Conservation (phyloP, 1,140 invertebrate genomes). For the Brachionus plicatilis region DNA sequence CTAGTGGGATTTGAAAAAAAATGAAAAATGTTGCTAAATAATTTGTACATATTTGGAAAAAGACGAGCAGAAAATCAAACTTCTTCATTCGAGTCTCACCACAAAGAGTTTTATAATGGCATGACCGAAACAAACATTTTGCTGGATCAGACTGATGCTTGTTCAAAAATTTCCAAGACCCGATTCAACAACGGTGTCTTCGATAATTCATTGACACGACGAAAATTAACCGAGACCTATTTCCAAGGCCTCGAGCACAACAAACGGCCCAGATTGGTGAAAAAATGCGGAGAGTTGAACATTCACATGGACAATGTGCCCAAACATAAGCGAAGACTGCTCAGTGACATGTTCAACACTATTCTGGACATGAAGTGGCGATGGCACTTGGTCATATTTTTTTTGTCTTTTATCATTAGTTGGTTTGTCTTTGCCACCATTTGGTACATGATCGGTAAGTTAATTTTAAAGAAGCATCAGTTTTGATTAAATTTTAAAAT, state of each 20-base stretch:
- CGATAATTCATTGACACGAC: background rate
- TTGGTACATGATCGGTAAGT: slow-evolving; percentile 12
- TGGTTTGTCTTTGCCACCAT: slow-evolving; percentile 39
- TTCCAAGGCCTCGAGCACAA: slow-evolving; percentile 19
- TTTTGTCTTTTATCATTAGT: slow-evolving; percentile 20
- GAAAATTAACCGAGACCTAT: background rate
- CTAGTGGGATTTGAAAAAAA: background rate
- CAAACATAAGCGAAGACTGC: slow-evolving; percentile 60
- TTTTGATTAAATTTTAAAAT: background rate
- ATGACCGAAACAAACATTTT: background rate
- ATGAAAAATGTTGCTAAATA: slow-evolving; percentile 15
- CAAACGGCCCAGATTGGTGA: slow-evolving; percentile 8
- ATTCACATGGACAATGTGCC: slow-evolving; percentile 36
- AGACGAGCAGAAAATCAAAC: background rate
- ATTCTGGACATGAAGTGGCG: slow-evolving; percentile 58
- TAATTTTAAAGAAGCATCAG: background rate
- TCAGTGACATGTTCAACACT: slow-evolving; percentile 68
- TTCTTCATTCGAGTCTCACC: background rate
- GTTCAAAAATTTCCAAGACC: background rate
- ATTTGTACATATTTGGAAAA: background rate
- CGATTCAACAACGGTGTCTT: background rate
- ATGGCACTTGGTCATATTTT: slow-evolving; percentile 9
- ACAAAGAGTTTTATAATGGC: background rate
- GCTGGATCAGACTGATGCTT: background rate
- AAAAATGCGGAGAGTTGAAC: slow-evolving; percentile 27